These are phyloP conservation scores for Proterorhinus semilunaris DNA, from an alignment of 2,113 vertebrate species.

Conservation along the genomic window DNA sequence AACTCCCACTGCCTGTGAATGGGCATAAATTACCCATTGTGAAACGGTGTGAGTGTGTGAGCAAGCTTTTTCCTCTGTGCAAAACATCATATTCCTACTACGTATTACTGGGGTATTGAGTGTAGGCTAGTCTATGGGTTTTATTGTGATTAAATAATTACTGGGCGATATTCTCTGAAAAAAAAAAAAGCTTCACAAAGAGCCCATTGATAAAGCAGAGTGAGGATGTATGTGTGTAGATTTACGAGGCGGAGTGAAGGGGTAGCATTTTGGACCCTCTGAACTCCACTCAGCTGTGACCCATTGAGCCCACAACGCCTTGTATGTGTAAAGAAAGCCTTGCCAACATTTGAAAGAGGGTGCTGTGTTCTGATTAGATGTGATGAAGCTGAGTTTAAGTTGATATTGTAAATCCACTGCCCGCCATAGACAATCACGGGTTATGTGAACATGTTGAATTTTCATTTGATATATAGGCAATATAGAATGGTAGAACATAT, in stretches of 20 bases:
- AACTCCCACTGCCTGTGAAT: constrained; percentile 60
- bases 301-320: constrained; percentile 53
- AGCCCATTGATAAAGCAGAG: constrained; percentile 77
- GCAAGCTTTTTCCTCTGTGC: constrained; percentile 6
- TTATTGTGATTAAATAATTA: constrained; percentile 87
- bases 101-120: constrained; percentile 9
- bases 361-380: constrained; percentile 13
- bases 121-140: constrained; percentile 67
- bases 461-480: too few species aligned
- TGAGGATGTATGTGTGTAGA: constrained; percentile 37
- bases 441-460: too few species aligned
- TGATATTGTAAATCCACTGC: too few species aligned
- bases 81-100: constrained; percentile 6
- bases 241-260: constrained; percentile 18
- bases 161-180: constrained; percentile 91
- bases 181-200: constrained; percentile 90
- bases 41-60: constrained; percentile 52
- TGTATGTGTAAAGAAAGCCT: constrained; percentile 58
- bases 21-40: constrained; percentile 84
- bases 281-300: constrained; percentile 61
- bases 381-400: background rate
- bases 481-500: too few species aligned
- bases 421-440: too few species aligned
- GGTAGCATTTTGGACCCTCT: constrained; percentile 59
- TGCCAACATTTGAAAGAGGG: constrained; percentile 9